Conservation (phyloP, 2,113 vertebrate genomes). For the Halcyon senegalensis region DNA sequence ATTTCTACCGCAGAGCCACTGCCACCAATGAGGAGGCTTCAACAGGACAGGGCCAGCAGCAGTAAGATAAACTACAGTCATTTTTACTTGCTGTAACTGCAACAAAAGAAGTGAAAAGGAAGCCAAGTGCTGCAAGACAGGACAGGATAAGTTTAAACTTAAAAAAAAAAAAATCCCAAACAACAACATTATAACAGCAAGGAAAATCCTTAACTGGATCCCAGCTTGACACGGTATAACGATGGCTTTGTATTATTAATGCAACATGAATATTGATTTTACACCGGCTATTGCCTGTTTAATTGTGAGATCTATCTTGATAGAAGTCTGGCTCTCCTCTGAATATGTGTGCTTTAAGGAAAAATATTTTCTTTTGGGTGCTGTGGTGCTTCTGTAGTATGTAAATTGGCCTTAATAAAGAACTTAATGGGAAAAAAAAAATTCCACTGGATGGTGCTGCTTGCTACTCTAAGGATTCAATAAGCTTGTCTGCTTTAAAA, state of each 20-base stretch:
- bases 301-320: neutral
- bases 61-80: neutral
- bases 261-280: constrained; percentile 10
- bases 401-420: neutral
- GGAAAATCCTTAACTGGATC: neutral
- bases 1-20: neutral
- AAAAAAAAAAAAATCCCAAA: neutral
- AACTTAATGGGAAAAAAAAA: neutral
- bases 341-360: neutral
- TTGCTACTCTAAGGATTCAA: constrained; percentile 1
- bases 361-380: neutral
- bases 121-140: neutral
- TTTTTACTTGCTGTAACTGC: neutral
- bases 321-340: neutral
- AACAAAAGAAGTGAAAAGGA: neutral
- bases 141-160: neutral
- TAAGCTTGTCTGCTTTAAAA: neutral
- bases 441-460: constrained; percentile 64
- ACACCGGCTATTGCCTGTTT: neutral
- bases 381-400: neutral
- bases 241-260: neutral
- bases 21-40: neutral
- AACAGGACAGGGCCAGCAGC: neutral
- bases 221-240: neutral
- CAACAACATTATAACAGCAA: neutral